Evolutionary conservation across 2,888 invertebrate species (phyloP).

Genomic region (Sepiola atlantica): DNA sequence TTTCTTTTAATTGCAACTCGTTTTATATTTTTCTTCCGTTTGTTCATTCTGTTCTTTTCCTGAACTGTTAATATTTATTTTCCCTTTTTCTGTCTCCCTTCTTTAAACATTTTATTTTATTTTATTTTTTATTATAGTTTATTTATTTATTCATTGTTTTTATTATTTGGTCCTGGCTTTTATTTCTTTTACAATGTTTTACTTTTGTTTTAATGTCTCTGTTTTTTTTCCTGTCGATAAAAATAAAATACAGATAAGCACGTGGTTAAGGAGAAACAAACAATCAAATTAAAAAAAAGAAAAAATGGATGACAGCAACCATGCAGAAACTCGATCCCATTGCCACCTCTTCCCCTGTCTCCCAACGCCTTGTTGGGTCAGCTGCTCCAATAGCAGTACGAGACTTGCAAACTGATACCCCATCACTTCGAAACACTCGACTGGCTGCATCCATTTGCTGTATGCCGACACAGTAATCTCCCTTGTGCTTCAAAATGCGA

Average conservation of each 20-base stretch:
- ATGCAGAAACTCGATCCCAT: background rate
- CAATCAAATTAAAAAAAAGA: too few species aligned
- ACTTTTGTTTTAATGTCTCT: too few species aligned
- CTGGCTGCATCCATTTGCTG: background rate
- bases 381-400: background rate
- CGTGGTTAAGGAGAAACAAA: background rate
- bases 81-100: too few species aligned
- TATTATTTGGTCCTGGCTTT: too few species aligned
- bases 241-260: background rate
- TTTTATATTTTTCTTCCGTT: too few species aligned
- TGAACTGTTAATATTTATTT: too few species aligned
- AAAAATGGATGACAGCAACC: background rate
- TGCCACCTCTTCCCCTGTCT: background rate
- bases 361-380: background rate
- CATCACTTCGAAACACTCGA: slow-evolving; percentile 11
- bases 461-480: background rate
- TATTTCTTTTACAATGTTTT: too few species aligned
- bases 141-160: too few species aligned
- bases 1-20: too few species aligned
- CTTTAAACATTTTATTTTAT: too few species aligned
- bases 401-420: background rate
- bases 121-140: too few species aligned
- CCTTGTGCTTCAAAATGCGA: background rate
- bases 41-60: too few species aligned
- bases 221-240: background rate